Evolutionary conservation across 2,797 vertebrate species (phyloP).

Genomic region (Bovichtus variegatus): DNA sequence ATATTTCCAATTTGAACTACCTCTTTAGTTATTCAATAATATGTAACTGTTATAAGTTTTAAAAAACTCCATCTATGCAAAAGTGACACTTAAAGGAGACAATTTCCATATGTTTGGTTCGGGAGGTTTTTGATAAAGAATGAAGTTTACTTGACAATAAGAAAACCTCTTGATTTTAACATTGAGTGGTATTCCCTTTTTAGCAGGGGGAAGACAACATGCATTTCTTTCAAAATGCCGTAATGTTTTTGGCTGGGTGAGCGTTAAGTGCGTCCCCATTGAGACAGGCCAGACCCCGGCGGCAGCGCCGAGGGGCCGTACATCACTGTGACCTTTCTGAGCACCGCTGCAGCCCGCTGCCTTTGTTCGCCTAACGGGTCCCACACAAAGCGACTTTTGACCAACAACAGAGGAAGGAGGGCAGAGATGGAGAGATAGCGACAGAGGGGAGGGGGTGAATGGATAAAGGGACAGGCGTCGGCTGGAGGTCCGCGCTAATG

Average conservation of each 20-base stretch:
- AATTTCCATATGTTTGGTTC: not conserved
- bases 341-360: slow-evolving; percentile 64
- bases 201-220: slow-evolving; percentile 30
- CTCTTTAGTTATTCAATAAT: not conserved
- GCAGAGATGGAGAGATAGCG: slow-evolving; percentile 74
- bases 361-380: slow-evolving; percentile 77
- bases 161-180: not conserved
- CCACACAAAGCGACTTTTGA: slow-evolving; percentile 79
- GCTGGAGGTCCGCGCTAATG: slow-evolving; percentile 75
- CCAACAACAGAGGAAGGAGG: slow-evolving; percentile 66
- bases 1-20: not conserved
- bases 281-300: slow-evolving; percentile 70
- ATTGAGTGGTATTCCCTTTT: slow-evolving; percentile 22
- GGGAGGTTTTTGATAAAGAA: not conserved
- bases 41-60: not conserved
- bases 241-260: slow-evolving; percentile 59
- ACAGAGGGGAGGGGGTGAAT: slow-evolving; percentile 61
- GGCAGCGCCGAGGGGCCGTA: slow-evolving; percentile 59
- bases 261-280: slow-evolving; percentile 73
- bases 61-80: not conserved
- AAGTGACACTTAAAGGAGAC: not conserved
- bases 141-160: not conserved
- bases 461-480: slow-evolving; percentile 69
- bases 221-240: slow-evolving; percentile 50
- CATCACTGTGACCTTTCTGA: slow-evolving; percentile 79